phyloP scores from a whole-genome alignment of 2,113 vertebrate species.

The Panthera leo region DNA sequence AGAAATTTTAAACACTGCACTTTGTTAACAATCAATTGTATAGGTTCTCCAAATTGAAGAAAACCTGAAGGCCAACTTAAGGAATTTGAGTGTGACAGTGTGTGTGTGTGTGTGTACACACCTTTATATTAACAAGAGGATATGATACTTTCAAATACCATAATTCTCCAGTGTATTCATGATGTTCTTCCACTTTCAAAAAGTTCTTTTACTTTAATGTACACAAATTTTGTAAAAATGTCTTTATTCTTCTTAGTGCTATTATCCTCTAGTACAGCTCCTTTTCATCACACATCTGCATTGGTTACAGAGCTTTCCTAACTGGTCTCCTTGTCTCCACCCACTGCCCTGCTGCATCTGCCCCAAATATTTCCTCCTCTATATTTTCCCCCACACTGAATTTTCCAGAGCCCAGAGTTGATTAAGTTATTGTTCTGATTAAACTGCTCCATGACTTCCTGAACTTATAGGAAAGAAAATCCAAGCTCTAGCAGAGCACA shows the following conservation, averaged over 20 bases:
- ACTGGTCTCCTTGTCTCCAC: background rate
- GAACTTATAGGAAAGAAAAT: background rate
- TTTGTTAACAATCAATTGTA: background rate
- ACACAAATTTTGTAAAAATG: background rate
- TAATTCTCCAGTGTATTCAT: background rate
- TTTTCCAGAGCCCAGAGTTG: background rate
- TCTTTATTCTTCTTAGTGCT: background rate
- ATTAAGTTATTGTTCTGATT: background rate
- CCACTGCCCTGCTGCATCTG: background rate
- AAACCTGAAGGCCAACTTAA: constrained; percentile 4
- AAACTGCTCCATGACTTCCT: background rate
- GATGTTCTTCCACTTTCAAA: background rate
- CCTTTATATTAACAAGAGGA: background rate
- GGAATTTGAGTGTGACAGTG: background rate
- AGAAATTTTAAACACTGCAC: background rate
- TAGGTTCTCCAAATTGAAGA: background rate
- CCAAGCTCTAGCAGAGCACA: background rate
- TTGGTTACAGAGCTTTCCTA: background rate
- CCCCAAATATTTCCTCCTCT: background rate
- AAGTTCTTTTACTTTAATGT: background rate
- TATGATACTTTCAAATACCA: background rate
- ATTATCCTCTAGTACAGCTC: background rate
- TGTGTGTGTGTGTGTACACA: background rate
- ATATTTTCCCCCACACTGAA: background rate
- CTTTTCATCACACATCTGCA: background rate